Evolutionary conservation across 2,113 vertebrate species (phyloP), one percentile per base, ranked within the genome.

Genomic region (Chroicocephalus ridibundus): DNA sequence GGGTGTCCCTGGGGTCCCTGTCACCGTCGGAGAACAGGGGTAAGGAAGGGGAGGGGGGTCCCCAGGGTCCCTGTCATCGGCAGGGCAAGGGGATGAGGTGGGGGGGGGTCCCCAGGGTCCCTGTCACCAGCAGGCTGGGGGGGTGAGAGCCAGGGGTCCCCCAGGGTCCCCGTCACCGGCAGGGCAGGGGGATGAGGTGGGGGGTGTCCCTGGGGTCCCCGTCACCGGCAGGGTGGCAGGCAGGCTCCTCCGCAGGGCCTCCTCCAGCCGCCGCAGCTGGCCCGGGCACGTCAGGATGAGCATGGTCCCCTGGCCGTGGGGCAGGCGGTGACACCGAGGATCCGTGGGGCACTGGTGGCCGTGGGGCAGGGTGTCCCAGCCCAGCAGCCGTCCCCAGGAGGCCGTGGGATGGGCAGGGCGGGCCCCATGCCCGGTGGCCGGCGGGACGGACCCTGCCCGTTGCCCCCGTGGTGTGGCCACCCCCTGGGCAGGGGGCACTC

Each of bases 241-340:
- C 49, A 93, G 58, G 71, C n/a, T 91, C 57, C 42, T 78, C 90
- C 52, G 0, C 9, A 94, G 71, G 38, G 71, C 26, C n/a, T 87
- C 70, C 70, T 95, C 94, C 86, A 94, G 89, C 22, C 20, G 47
- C 65, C 21, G 62, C 27, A 95, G 87, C 76, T 95, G 79, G 57
- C 26, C 81, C 2, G 87, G 77, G 29, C 81, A 52, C 13, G 13
- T 88, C 74, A 88, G 82, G 88, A 40, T 49, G 82, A 26, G n/a
- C 93, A 95, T 70, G 49, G 44, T 7, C 25, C 42, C 0, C 16
- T 36, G 38, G 29, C 26, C 0, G 24, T 24, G 57, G 49, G 38
- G 55, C 61, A 64, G 49, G 24, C 0, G 0, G 81, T 17, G 71
- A 32, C 60, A 29, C 36, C 0, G 7, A 34, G 16, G 74, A 42